Evolutionary conservation across 1,140 invertebrate species (phyloP).

Genomic region (Drosophila melanica): DNA sequence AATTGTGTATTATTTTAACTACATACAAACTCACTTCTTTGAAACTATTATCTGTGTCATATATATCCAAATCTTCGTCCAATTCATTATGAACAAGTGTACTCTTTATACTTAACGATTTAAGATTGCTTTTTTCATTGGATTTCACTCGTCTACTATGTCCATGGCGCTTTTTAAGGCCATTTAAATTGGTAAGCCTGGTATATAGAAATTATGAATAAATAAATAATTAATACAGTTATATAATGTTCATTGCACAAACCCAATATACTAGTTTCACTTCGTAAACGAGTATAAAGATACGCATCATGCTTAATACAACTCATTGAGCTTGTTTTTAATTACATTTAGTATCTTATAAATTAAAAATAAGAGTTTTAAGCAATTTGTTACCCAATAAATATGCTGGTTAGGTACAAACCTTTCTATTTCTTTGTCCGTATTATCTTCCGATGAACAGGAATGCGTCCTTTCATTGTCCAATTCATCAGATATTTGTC

Average conservation of each 20-base stretch:
- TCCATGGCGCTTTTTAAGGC: conserved; percentile 47
- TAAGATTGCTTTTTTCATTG: conserved; percentile 34
- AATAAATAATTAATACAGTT: neutral
- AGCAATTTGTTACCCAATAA: no score
- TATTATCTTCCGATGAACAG: conserved; percentile 39
- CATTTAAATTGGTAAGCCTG: conserved; percentile 62
- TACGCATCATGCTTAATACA: no score
- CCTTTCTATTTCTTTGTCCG: conserved; percentile 74
- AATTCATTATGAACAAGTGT: conserved; percentile 10
- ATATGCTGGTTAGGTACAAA: conserved; percentile 23
- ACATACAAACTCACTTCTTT: conserved; percentile 62
- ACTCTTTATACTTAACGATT: conserved; percentile 25
- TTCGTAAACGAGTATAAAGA: no score
- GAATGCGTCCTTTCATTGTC: conserved; percentile 11
- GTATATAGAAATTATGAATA: neutral
- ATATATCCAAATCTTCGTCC: conserved; percentile 47
- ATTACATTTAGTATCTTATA: no score
- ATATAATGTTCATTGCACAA: no score
- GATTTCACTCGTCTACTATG: neutral
- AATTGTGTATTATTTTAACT: neutral
- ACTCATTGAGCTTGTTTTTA: no score
- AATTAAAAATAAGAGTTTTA: no score
- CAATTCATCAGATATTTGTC: conserved; percentile 4
- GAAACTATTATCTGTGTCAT: conserved; percentile 43
- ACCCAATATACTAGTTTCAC: no score